Percentiles rank a stretch among this genome's conserved stretches.
phyloP scores from a whole-genome alignment of 2,888 invertebrate species.

The Drosophila mayaguana region DNA sequence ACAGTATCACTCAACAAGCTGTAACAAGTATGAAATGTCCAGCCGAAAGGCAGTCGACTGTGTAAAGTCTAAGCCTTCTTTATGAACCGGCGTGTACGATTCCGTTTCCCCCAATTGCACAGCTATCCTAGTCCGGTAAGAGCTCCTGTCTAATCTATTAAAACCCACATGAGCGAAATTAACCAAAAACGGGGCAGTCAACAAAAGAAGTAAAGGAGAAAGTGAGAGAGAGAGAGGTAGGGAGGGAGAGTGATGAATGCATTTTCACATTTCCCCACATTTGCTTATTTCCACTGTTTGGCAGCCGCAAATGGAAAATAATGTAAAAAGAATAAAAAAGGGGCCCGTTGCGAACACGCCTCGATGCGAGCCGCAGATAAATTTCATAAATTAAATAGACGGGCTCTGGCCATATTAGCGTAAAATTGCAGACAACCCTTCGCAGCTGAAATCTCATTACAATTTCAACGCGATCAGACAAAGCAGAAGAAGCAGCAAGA shows the following conservation, averaged over 20 bases:
- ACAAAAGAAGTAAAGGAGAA: conserved; percentile 30
- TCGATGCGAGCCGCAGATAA: conserved; percentile 80
- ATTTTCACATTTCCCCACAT: conserved; percentile 59
- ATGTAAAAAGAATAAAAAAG: conserved; percentile 36
- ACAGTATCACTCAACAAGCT: conserved; percentile 29
- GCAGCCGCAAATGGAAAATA: conserved; percentile 37
- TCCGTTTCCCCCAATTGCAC: conserved; percentile 25
- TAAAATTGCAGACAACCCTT: conserved; percentile 73
- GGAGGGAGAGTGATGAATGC: conserved; percentile 63
- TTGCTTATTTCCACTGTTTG: conserved; percentile 29
- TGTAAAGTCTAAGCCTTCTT: conserved; percentile 46
- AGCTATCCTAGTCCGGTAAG: background rate
- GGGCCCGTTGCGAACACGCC: conserved; percentile 38
- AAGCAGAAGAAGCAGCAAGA: conserved; percentile 51
- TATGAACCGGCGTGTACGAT: conserved; percentile 48
- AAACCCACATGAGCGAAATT: conserved; percentile 63
- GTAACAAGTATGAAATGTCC: conserved; percentile 33
- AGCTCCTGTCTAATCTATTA: conserved; percentile 68
- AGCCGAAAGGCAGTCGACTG: conserved; percentile 35
- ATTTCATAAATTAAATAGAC: conserved; percentile 84
- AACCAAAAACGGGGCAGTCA: conserved; percentile 55
- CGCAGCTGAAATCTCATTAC: conserved; percentile 80
- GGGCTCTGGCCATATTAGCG: conserved; percentile 75
- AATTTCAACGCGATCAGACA: conserved; percentile 82
- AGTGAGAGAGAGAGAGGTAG: background rate